Conservation (phyloP, 2,888 invertebrate genomes). For the Orchesella flavescens region DNA sequence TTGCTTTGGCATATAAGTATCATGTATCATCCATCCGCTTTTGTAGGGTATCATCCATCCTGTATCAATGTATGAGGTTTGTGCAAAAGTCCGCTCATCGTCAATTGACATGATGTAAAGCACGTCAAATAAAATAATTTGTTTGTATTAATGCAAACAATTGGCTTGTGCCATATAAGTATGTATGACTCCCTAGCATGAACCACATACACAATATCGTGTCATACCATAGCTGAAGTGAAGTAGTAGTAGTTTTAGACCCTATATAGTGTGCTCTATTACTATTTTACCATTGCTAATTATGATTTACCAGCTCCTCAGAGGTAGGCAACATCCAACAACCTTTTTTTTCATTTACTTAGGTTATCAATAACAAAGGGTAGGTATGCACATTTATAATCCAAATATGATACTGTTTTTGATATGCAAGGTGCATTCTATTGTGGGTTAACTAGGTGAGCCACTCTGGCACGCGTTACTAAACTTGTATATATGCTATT, state of each 20-base stretch:
- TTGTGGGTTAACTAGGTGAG: constrained; percentile 1
- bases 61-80: background rate
- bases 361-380: constrained; percentile 9
- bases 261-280: background rate
- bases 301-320: constrained; percentile 13
- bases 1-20: background rate
- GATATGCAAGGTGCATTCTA: constrained; percentile 1
- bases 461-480: background rate
- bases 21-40: constrained; percentile 36
- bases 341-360: constrained; percentile 10
- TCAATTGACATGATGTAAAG: too few relatives aligned
- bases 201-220: background rate
- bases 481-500: background rate
- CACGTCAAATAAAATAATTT: too few relatives aligned
- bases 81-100: too few relatives aligned
- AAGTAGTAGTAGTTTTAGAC: background rate
- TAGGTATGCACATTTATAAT: background rate
- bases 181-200: background rate
- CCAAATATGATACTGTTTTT: constrained; percentile 21
- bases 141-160: constrained; percentile 10
- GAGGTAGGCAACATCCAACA: background rate
- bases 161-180: constrained; percentile 40
- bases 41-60: constrained; percentile 42
- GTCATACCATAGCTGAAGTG: background rate
- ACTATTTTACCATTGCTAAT: background rate